These are phyloP conservation scores for Anisognathus igniventris DNA, from an alignment of 2,797 vertebrate species.

Conservation along the genomic window DNA sequence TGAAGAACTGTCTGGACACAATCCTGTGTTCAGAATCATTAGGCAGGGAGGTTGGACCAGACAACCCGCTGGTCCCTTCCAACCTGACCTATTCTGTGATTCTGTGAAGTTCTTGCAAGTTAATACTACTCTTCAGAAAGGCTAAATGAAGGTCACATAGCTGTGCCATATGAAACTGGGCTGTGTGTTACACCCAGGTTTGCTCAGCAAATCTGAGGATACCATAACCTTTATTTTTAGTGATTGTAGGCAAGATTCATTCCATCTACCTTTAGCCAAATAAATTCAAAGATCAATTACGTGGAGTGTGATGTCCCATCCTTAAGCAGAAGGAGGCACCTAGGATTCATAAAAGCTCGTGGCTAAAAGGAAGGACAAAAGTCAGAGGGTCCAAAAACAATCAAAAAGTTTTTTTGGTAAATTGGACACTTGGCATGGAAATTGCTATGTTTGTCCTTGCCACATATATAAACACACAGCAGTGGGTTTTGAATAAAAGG, in stretches of 20 bases:
- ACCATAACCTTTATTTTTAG: background rate
- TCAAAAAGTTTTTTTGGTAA: background rate
- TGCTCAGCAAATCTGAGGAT: background rate
- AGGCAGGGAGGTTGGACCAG: background rate
- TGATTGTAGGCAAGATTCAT: background rate
- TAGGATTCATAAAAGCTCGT: background rate
- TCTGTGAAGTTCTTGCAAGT: background rate
- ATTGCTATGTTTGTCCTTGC: background rate
- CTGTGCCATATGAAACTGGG: background rate
- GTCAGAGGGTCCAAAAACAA: background rate
- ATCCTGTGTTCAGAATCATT: background rate
- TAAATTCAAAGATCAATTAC: background rate
- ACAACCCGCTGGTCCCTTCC: background rate
- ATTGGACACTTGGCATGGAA: background rate
- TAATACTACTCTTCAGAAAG: background rate
- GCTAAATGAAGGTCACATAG: background rate
- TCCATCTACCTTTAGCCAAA: background rate
- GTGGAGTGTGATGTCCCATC: fast-evolving
- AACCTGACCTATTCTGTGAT: background rate
- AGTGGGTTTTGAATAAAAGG: background rate
- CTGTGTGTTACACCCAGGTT: background rate
- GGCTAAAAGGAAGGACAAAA: background rate
- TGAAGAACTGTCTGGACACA: background rate
- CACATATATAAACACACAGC: background rate
- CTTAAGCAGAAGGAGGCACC: background rate